Evolutionary conservation across 2,888 invertebrate genomes (phyloP).

Genomic region (Liposcelis brunnea): DNA sequence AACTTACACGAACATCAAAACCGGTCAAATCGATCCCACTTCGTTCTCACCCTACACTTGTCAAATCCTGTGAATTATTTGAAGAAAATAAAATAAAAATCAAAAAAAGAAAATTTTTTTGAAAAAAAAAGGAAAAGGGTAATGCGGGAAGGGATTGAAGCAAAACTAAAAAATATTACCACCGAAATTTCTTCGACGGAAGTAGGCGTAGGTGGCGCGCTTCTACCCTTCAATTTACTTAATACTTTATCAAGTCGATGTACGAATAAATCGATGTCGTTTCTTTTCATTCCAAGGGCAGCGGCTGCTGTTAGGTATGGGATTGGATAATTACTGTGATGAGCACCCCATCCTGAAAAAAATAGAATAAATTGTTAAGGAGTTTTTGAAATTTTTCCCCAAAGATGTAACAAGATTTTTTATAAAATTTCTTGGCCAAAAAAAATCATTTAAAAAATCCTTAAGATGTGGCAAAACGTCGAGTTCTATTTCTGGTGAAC

Average conservation of each 20-base stretch:
- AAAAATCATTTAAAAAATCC: neutral
- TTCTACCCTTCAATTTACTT: constrained; percentile 24
- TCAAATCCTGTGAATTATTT: too few relatives aligned
- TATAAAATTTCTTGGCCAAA: too few relatives aligned
- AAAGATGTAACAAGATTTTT: neutral
- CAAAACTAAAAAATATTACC: neutral
- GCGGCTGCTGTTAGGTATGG: constrained; percentile 62
- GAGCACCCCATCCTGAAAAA: constrained; percentile 49
- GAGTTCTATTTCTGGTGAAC: neutral
- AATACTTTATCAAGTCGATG: constrained; percentile 42
- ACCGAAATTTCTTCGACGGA: constrained; percentile 20
- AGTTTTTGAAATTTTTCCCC: neutral
- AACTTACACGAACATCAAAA: too few relatives aligned
- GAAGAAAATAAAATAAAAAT: too few relatives aligned
- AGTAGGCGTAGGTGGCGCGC: constrained; percentile 23
- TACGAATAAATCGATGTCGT: constrained; percentile 51
- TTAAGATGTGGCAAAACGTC: constrained; percentile 1
- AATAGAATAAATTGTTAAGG: constrained; percentile 5
- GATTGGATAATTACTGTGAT: constrained; percentile 36
- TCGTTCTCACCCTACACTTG: too few relatives aligned
- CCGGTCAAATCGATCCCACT: too few relatives aligned
- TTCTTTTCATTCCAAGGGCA: constrained; percentile 43
- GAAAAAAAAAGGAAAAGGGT: too few relatives aligned
- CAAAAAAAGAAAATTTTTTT: too few relatives aligned
- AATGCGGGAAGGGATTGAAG: too few relatives aligned